Base-by-base conservation (phyloP, 92 coral and sea anemone species). In the Galaxea fascicularis region DNA sequence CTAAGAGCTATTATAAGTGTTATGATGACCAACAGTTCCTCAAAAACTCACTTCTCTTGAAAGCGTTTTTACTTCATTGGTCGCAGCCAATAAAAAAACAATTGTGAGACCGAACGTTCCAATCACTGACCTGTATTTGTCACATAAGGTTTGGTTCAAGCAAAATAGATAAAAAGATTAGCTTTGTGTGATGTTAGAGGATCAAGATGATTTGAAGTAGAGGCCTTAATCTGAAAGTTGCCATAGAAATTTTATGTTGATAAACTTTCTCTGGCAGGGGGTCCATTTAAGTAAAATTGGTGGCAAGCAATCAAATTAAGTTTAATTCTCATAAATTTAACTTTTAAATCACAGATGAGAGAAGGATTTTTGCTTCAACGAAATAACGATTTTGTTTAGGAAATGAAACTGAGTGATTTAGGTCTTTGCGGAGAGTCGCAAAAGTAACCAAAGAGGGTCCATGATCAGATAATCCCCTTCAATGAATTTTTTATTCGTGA, bases 211-310 rank as follows among this genome's bases (percentile, higher is more conserved):
- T 2, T 35, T 35, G 3, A 35, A 35, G 6, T 2, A 35, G 41
- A 35, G 6, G 6, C 41, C 6, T 6, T 35, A 24, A 56, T 17
- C 62, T 56, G 12, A 22, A 29, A 16, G 24, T 66, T 66, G 9
- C 17, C n/a, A 66, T 29, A 59, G 53, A 41, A 62, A 45, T 35
- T 24, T 24, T 20, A 12, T 45, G 70, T 25, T 77, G 39, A 22
- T 22, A 73, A 73, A 73, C 77, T 54, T 73, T 28, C 9, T 49
- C 13, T 21, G n/a, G 3, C 29, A 26, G 73, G 83, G 31, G 62
- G 45, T 59, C 69, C 25, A 35, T 22, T 14, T 10, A 35, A 27
- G 22, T 10, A 24, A 56, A 56, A 44, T n/a, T 57, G 29, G 49
- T 21, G 51, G 80, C 51, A 27, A 62, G 56, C 57, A 57, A 45